phyloP scores from a whole-genome alignment of 2,113 vertebrate species.

The Pogonocichla stellata region DNA sequence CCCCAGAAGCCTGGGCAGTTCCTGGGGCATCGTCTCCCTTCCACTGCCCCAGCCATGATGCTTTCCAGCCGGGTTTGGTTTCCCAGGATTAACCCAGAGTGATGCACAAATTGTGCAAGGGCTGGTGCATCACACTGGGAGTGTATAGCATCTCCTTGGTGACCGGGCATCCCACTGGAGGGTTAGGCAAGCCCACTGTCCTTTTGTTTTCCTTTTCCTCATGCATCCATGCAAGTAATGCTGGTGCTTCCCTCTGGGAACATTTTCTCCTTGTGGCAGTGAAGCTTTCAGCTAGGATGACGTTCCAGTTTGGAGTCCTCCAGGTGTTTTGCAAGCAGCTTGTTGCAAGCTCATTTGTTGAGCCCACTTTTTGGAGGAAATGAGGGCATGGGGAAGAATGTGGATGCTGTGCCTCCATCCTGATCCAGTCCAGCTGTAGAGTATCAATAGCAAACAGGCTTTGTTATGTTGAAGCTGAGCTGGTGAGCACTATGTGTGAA shows the following conservation, averaged over 20 bases:
- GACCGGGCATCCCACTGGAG: neutral
- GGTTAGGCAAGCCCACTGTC: neutral
- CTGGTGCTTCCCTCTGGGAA: neutral
- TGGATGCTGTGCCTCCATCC: neutral
- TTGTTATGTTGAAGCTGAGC: neutral
- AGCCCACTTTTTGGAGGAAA: neutral
- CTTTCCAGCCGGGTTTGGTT: neutral
- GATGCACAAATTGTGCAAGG: neutral
- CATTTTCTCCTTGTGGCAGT: neutral
- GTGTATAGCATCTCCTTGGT: neutral
- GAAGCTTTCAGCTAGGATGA: neutral
- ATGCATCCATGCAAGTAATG: neutral
- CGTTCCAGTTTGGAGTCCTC: neutral
- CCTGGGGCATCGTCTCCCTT: rapidly evolving
- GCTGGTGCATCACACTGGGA: neutral
- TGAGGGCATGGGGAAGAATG: rapidly evolving
- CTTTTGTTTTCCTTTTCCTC: neutral
- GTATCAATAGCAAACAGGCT: neutral
- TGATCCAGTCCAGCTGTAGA: neutral
- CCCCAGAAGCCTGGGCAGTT: neutral
- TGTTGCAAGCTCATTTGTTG: neutral
- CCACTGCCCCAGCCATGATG: too few species aligned
- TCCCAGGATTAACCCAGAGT: neutral
- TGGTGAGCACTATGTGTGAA: neutral
- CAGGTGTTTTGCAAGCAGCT: neutral